Conservation (phyloP, 2,797 vertebrate genomes). For the Lemur catta region DNA sequence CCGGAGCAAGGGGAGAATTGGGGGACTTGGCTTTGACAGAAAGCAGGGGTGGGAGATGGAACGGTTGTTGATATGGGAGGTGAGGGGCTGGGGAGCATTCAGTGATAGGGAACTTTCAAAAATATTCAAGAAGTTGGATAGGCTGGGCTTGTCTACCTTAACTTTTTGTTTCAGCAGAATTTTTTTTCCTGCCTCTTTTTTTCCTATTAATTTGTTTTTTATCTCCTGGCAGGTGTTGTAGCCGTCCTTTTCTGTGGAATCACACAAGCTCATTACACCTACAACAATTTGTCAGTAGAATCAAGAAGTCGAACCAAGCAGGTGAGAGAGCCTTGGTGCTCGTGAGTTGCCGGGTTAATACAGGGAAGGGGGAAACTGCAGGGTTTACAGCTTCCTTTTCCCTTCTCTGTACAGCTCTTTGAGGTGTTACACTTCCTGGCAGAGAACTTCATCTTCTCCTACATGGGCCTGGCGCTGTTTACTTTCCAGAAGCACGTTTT, state of each 20-base stretch:
- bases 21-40: background rate
- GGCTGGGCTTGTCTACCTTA: background rate
- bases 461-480: slow-evolving; percentile 98
- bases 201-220: background rate
- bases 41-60: background rate
- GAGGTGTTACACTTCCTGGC: slow-evolving; percentile 95
- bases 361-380: background rate
- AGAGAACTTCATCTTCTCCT: slow-evolving; percentile 99
- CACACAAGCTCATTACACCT: slow-evolving; percentile 97
- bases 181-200: background rate
- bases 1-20: background rate
- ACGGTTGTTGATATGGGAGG: background rate
- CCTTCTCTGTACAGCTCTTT: slow-evolving; percentile 83
- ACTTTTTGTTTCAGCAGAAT: background rate
- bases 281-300: slow-evolving; percentile 96
- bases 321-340: slow-evolving; percentile 82
- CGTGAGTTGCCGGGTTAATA: background rate
- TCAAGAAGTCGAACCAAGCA: slow-evolving; percentile 96
- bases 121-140: background rate
- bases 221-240: slow-evolving; percentile 91
- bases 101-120: background rate
- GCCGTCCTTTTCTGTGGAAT: slow-evolving; percentile 98
- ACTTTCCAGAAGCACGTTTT: slow-evolving; percentile 99
- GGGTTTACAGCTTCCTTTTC: slow-evolving; percentile 7
- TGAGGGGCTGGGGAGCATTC: background rate